These are phyloP conservation scores for Sepiola atlantica DNA, from an alignment of 2,888 invertebrate species.

Conservation along the genomic window DNA sequence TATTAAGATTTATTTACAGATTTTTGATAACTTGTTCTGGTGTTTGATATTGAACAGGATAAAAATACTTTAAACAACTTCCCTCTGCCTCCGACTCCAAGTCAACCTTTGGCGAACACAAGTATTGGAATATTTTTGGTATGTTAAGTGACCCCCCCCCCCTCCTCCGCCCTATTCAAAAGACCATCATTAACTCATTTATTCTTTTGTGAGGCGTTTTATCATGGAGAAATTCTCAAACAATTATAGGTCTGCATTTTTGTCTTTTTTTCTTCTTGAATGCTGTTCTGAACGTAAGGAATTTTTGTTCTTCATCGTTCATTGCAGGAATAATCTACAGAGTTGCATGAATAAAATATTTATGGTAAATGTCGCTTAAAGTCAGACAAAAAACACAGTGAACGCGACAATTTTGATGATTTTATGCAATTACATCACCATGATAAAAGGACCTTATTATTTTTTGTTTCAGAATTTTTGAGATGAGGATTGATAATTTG, in stretches of 20 bases:
- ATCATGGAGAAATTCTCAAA: neutral
- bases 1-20: no score
- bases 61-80: no score
- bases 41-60: no score
- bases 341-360: no score
- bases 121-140: neutral
- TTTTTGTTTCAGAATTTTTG: no score
- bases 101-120: neutral
- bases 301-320: neutral
- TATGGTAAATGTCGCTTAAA: no score
- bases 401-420: no score
- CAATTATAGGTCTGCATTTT: conserved; percentile 12
- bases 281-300: neutral
- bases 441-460: no score
- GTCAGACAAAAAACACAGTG: no score
- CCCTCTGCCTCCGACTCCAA: neutral
- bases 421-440: no score
- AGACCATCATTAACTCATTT: neutral
- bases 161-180: neutral
- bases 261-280: neutral
- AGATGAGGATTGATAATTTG: no score
- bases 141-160: neutral
- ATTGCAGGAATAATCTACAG: neutral
- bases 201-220: neutral
- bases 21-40: no score